Base-by-base conservation (phyloP, 2,113 vertebrate genomes). In the Phyllopteryx taeniolatus region DNA sequence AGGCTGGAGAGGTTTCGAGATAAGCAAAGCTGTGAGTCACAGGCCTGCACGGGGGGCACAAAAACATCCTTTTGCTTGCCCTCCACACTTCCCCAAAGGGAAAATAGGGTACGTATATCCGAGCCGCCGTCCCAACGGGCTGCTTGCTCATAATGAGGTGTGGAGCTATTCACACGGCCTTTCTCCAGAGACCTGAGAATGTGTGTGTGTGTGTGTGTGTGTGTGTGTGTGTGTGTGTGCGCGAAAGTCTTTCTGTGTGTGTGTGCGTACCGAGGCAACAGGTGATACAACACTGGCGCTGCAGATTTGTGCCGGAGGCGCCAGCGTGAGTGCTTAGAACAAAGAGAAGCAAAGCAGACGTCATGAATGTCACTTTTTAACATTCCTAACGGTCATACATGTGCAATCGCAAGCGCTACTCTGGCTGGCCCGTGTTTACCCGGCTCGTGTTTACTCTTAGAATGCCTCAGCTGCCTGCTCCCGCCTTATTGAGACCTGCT, bases 11-110 rank as follows among this genome's bases (percentile, higher is more conserved):
- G 67, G 63, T 85, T 75, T 77, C 75, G 79, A 67, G 79, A 84
- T 80, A 87, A 86, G 78, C 78, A 82, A 83, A 90, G 83, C 80
- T 42, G 61, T 85, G 87, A 87, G 80, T 86, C 86, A 87, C 53
- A 49, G 83, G 71, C 77, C 73, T 77, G 71, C 71, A 72, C 69
- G 67, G 71, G 67, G 27, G 69, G 66, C 62, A 73, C 76, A 82
- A 84, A 86, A 87, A 88, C 85, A 90, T 89, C 83, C 84, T 86
- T 78, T 79, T 64, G 65, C 72, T 15, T 79, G 73, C 67, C 77
- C 72, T 54, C 33, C 54, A 19, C 42, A 46, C 60, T 65, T 76
- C 75, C 67, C 74, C 81, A 73, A 39, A 70, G 77, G 83, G 53
- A 53, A 66, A 47, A 19, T 78, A 60, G 70, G 53, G 56, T 70